Percentiles rank a stretch among this genome's conserved stretches.
Evolutionary conservation across 2,113 vertebrate species (phyloP).

Genomic region (Lampris megalopsis): DNA sequence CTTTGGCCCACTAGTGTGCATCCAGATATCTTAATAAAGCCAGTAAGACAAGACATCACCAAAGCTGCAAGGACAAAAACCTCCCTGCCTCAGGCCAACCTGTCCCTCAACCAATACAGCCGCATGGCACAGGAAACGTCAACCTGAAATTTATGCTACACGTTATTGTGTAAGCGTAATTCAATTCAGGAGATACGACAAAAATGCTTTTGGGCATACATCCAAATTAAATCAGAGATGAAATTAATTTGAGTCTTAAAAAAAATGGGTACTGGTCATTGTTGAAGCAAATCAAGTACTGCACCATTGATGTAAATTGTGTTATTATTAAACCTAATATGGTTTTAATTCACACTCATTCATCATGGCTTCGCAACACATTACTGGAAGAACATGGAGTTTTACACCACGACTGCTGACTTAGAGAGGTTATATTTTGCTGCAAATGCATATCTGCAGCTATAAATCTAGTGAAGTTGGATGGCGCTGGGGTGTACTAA

Average conservation of each 20-base stretch:
- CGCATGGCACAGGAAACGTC: too few species aligned
- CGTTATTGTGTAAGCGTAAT: conserved; percentile 32
- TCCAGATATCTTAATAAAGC: conserved; percentile 30
- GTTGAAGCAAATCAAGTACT: neutral
- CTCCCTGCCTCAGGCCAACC: too few species aligned
- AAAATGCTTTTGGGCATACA: conserved; percentile 7
- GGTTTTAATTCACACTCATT: conserved; percentile 2
- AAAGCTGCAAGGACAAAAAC: too few species aligned
- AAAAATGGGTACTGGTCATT: conserved; percentile 31
- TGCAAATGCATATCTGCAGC: conserved; percentile 1
- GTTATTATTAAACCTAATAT: neutral
- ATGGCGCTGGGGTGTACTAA: conserved; percentile 16
- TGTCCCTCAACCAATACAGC: too few species aligned
- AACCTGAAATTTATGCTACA: neutral
- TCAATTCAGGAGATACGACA: neutral
- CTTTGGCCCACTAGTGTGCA: neutral
- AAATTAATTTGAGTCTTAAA: conserved; percentile 26
- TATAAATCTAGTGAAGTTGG: conserved; percentile 17
- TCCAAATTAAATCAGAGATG: conserved; percentile 33
- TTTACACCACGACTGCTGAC: neutral
- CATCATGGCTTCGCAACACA: neutral
- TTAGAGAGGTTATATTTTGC: conserved; percentile 3
- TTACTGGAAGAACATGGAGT: neutral
- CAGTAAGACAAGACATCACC: neutral
- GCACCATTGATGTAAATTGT: conserved; percentile 3